phyloP scores from a whole-genome alignment of 2,113 vertebrate species.

The Gasterosteus nipponicus region DNA sequence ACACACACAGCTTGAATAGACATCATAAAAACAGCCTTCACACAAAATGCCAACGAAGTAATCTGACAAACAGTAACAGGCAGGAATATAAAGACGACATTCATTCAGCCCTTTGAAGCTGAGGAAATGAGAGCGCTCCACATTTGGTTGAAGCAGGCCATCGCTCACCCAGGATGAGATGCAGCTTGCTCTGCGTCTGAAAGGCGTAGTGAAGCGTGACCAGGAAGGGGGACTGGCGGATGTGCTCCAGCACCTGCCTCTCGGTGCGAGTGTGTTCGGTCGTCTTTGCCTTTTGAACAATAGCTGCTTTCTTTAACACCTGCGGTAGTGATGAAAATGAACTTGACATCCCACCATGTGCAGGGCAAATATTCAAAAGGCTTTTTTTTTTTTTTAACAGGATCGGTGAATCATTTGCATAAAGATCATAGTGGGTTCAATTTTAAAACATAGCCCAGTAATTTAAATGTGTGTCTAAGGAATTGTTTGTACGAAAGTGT shows the following conservation, averaged over 20 bases:
- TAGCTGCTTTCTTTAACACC: slow-evolving; percentile 92
- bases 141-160: not conserved
- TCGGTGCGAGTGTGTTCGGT: slow-evolving; percentile 92
- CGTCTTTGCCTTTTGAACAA: slow-evolving; percentile 91
- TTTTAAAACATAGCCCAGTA: slow-evolving; percentile 4
- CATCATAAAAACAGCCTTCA: slow-evolving; percentile 8
- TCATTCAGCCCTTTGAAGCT: slow-evolving; percentile 17
- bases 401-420: not conserved
- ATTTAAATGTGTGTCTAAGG: not conserved
- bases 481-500: not conserved
- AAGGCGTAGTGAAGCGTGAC: slow-evolving; percentile 95
- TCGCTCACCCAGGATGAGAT: slow-evolving; percentile 90
- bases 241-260: slow-evolving; percentile 90
- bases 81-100: slow-evolving; percentile 31
- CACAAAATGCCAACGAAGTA: not conserved
- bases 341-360: not conserved
- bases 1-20: slow-evolving; percentile 38
- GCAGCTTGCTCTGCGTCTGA: slow-evolving; percentile 92
- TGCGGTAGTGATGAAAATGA: slow-evolving; percentile 26
- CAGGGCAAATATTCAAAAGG: not conserved
- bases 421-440: not conserved
- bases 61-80: slow-evolving; percentile 12
- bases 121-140: not conserved
- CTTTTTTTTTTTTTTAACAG: not conserved
- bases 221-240: slow-evolving; percentile 91